phyloP scores from a whole-genome alignment of 2,113 vertebrate species.

The Mesocricetus auratus region DNA sequence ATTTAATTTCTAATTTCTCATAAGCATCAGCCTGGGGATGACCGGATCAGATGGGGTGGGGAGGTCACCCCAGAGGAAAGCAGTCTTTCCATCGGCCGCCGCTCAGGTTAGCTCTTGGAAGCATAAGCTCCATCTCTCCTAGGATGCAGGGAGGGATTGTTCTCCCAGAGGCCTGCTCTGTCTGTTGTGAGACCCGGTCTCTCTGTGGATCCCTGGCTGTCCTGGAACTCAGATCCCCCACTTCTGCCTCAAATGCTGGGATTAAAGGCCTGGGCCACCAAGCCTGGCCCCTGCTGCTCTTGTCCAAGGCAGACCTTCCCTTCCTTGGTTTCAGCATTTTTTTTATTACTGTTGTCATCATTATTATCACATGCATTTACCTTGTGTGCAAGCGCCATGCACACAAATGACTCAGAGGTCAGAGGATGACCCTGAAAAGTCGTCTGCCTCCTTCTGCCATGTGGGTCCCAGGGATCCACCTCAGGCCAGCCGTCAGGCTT shows the following conservation, averaged over 20 bases:
- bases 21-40: background rate
- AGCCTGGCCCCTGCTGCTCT: background rate
- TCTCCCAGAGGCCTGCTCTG: no score
- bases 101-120: background rate
- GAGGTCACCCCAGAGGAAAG: background rate
- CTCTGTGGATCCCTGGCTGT: background rate
- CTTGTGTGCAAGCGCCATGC: background rate
- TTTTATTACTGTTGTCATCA: background rate
- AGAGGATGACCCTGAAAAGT: background rate
- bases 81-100: background rate
- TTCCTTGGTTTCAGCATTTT: background rate
- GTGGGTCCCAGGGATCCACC: background rate
- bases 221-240: background rate
- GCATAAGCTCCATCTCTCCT: background rate
- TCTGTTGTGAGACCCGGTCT: background rate
- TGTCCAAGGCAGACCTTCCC: background rate
- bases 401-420: background rate
- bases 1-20: conserved; percentile 68
- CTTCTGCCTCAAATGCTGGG: background rate
- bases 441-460: background rate
- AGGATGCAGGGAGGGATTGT: background rate
- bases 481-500: background rate
- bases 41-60: background rate
- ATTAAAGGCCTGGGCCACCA: no score
- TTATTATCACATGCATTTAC: background rate